A percentile compares a stretch with the other conserved stretches of the same genome.
These are phyloP conservation scores for Galendromus occidentalis DNA, from an alignment of 1,140 invertebrate species.

Conservation along the genomic window DNA sequence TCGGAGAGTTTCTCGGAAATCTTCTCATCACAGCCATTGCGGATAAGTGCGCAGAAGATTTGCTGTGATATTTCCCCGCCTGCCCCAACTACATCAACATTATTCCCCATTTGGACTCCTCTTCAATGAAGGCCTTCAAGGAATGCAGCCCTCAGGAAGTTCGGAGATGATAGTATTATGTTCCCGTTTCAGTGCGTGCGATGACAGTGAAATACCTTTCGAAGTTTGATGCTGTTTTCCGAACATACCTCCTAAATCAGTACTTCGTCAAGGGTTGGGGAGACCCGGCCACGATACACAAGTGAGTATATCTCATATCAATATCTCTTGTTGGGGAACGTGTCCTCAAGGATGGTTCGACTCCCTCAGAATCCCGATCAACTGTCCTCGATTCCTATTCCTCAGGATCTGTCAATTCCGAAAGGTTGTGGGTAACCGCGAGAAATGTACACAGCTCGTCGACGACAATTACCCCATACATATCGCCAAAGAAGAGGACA, in stretches of 20 bases:
- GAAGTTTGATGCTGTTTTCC: conserved; percentile 60
- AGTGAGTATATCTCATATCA: conserved; percentile 34
- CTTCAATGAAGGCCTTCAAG: too few relatives aligned
- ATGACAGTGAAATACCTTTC: neutral
- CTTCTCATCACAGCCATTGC: too few relatives aligned
- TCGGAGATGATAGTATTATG: too few relatives aligned
- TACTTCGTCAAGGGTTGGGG: conserved; percentile 96
- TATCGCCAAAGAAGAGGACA: conserved; percentile 52
- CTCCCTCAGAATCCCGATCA: neutral
- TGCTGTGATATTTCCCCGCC: too few relatives aligned
- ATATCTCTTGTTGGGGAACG: conserved; percentile 9
- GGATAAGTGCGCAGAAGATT: too few relatives aligned
- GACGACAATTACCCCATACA: conserved; percentile 60
- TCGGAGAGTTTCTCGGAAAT: too few relatives aligned
- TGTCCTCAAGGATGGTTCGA: neutral
- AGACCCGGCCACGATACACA: conserved; percentile 65
- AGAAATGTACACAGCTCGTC: conserved; percentile 59
- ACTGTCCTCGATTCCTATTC: conserved; percentile 17
- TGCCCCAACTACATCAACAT: too few relatives aligned
- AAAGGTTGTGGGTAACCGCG: conserved; percentile 60
- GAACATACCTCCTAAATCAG: conserved; percentile 66
- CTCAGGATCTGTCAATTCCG: conserved; percentile 68
- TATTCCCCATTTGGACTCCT: too few relatives aligned
- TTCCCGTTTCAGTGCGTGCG: too few relatives aligned
- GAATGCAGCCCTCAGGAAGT: too few relatives aligned